phyloP scores from a whole-genome alignment of 2,888 invertebrate species.

The Caenorhabditis angaria region DNA sequence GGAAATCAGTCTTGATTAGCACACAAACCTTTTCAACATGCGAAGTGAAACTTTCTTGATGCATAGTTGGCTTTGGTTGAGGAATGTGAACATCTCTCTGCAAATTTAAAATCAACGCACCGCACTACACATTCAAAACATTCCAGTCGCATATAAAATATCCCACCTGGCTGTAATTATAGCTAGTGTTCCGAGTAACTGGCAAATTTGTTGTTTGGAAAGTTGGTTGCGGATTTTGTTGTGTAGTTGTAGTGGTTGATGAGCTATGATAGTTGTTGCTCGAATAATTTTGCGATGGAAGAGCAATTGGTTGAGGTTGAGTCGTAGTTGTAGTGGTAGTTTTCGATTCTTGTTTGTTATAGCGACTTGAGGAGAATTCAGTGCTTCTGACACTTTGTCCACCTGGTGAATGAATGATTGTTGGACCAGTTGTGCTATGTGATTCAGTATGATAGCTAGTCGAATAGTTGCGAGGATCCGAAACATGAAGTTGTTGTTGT shows the following conservation, averaged over 20 bases:
- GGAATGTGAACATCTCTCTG: slow-evolving; percentile 36
- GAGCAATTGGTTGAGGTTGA: background rate
- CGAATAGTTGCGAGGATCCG: slow-evolving; percentile 33
- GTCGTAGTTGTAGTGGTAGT: slow-evolving; percentile 43
- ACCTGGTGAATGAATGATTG: slow-evolving; percentile 39
- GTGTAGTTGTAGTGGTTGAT: slow-evolving; percentile 41
- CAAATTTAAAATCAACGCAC: too few relatives aligned
- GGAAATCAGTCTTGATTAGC: background rate
- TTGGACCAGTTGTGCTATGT: slow-evolving; percentile 31
- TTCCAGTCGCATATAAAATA: background rate
- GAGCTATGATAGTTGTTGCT: slow-evolving; percentile 38
- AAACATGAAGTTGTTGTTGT: background rate
- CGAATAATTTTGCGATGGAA: slow-evolving; percentile 27
- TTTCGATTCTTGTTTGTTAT: slow-evolving; percentile 40
- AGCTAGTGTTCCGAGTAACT: slow-evolving; percentile 43
- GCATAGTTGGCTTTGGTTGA: slow-evolving; percentile 35
- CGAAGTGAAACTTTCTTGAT: slow-evolving; percentile 44
- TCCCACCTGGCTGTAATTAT: slow-evolving; percentile 48
- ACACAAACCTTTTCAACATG: slow-evolving; percentile 20
- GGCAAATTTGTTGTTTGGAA: slow-evolving; percentile 47
- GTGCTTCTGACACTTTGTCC: slow-evolving; percentile 41
- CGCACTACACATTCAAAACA: too few relatives aligned
- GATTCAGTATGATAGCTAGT: slow-evolving; percentile 46
- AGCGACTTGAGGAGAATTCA: slow-evolving; percentile 42
- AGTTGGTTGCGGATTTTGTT: slow-evolving; percentile 12